These are phyloP conservation scores for Periophthalmus modestus DNA, from an alignment of 2,113 vertebrate species.

Conservation along the genomic window DNA sequence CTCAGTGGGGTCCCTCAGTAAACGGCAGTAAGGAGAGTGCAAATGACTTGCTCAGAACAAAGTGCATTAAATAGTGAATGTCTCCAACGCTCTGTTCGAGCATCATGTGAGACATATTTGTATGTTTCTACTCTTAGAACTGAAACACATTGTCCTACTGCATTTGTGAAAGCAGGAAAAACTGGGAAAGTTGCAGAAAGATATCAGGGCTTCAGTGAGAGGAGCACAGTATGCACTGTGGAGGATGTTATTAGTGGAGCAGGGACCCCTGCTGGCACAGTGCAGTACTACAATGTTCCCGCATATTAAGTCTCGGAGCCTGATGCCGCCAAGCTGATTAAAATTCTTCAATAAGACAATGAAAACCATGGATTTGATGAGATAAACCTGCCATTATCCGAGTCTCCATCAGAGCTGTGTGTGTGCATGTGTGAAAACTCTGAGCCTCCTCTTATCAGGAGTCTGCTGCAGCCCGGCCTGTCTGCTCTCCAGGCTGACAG, in stretches of 20 bases:
- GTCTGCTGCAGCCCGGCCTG: conserved; percentile 27
- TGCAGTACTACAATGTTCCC: conserved; percentile 25
- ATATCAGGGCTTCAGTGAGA: conserved; percentile 20
- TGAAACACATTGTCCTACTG: neutral
- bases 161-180: neutral
- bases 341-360: conserved; percentile 18
- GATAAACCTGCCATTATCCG: conserved; percentile 28
- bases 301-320: neutral
- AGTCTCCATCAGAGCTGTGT: conserved; percentile 1
- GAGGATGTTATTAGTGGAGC: conserved; percentile 51
- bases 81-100: neutral
- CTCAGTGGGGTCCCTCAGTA: conserved; percentile 19
- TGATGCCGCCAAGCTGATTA: conserved; percentile 11
- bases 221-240: conserved; percentile 15
- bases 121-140: too few species aligned
- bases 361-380: neutral
- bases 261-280: conserved; percentile 56
- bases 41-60: conserved; percentile 42
- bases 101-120: neutral
- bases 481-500: conserved; percentile 34
- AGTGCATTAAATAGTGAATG: conserved; percentile 43
- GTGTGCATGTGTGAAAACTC: conserved; percentile 8
- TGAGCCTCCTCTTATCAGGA: conserved; percentile 42
- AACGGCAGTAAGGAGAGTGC: conserved; percentile 24
- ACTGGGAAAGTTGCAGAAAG: conserved; percentile 10